Conservation (phyloP, 2,113 vertebrate species). For the Triplophysa dalaica region DNA sequence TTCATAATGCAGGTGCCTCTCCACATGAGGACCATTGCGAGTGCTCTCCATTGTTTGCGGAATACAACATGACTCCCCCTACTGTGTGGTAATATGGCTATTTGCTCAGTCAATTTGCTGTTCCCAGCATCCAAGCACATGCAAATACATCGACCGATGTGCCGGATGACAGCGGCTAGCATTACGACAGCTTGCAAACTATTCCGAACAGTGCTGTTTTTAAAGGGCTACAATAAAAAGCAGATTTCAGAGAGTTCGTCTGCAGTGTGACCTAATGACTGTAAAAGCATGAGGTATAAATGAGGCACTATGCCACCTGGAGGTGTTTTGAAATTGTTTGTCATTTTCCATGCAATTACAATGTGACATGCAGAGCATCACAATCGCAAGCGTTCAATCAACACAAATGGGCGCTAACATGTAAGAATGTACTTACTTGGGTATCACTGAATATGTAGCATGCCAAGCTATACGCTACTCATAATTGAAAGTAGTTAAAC, state of each 20-base stretch:
- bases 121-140: constrained; percentile 74
- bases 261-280: constrained; percentile 40
- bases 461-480: no score
- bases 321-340: constrained; percentile 29
- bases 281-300: constrained; percentile 31
- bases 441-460: no score
- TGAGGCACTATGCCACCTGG: constrained; percentile 43
- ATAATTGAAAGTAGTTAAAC: no score
- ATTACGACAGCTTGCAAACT: constrained; percentile 55
- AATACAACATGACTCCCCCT: constrained; percentile 70
- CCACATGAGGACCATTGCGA: constrained; percentile 62
- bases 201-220: constrained; percentile 41
- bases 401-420: neutral
- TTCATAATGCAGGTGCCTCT: constrained; percentile 66
- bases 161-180: constrained; percentile 57
- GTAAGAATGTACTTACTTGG: neutral
- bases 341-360: constrained; percentile 34
- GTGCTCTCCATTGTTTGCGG: constrained; percentile 69
- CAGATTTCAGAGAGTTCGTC: constrained; percentile 40
- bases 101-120: constrained; percentile 79
- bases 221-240: constrained; percentile 42
- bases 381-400: constrained; percentile 27
- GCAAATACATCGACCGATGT: constrained; percentile 71
- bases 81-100: constrained; percentile 77
- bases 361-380: constrained; percentile 25